Conservation (phyloP, 35 echinoderm and acorn worm species). For the Eucidaris tribuloides region DNA sequence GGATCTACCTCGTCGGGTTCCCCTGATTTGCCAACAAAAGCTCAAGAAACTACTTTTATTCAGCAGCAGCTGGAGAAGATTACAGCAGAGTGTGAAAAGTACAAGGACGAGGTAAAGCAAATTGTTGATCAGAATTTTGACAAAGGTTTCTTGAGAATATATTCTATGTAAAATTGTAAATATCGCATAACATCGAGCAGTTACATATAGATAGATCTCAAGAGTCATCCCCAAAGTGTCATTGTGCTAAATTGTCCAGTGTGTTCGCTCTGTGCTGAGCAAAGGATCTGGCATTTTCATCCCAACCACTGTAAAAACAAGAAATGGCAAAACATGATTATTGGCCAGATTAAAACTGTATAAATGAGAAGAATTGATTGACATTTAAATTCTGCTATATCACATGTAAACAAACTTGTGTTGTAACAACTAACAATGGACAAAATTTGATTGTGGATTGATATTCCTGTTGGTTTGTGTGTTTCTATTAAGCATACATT, state of each 20-base stretch:
- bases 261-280: background rate
- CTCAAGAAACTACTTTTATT: slow-evolving; percentile 1
- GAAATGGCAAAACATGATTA: too few relatives aligned
- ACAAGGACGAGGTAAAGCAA: slow-evolving; percentile 44
- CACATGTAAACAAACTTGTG: too few relatives aligned
- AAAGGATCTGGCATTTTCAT: too few relatives aligned
- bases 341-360: too few relatives aligned
- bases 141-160: background rate
- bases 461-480: too few relatives aligned
- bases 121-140: background rate
- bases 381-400: too few relatives aligned
- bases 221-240: background rate
- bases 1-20: slow-evolving; percentile 52
- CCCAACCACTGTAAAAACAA: too few relatives aligned
- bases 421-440: too few relatives aligned
- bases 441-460: too few relatives aligned
- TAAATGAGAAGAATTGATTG: too few relatives aligned
- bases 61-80: slow-evolving; percentile 68
- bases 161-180: background rate
- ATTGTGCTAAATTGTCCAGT: background rate
- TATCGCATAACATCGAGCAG: background rate
- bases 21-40: slow-evolving; percentile 38
- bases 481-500: too few relatives aligned
- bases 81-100: slow-evolving; percentile 38
- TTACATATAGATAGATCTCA: background rate